Base-by-base conservation (phyloP, 92 coral and sea anemone species). In the Porites divaricata region DNA sequence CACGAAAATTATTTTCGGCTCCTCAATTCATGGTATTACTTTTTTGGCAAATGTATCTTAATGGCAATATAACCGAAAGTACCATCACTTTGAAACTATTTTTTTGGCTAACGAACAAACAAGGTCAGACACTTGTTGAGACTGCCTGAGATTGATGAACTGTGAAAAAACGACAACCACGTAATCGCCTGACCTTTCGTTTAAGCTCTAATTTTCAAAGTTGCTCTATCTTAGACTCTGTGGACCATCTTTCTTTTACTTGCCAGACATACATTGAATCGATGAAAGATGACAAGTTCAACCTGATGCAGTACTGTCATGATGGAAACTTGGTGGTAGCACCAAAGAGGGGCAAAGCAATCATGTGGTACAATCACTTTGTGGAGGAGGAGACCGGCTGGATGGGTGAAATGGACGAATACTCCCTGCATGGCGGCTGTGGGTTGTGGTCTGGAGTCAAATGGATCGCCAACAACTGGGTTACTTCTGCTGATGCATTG, bases 391-490 rank as follows among this genome's bases (percentile, higher is more conserved):
- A 89, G 58, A 94, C 89, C 2, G 98, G 98, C 13, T 92, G 95
- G 88, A 61, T 94, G 80, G 98, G 98, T 24, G 89, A 86, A 26
- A 84, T 89, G 74, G 98, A 94, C 64, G 93, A 92, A 75, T 94
- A 89, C 53, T 86, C 98, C 1, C 63, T 94, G 62, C 98, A 94
- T 51, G 98, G 98, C 4, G 95, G 98, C 45, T 94, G 98, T 83
- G 95, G 95, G 6, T 78, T 94, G 61, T 87, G 76, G 63, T 80
- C 87, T 21, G 98, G 95, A 1, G 73, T 83, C 83, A 94, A 94
- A 71, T 94, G 98, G 98, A 88, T 94, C 22, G 98, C 98, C 2
- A 94, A 94, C 70, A 94, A 94, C 78, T 94, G 98, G 98, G 75
- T 94, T 25, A 89, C 95, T 26, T 94, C 98, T 12, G 85, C 92